Evolutionary conservation across 2,113 vertebrate genomes (phyloP).

Genomic region (Athene noctua): DNA sequence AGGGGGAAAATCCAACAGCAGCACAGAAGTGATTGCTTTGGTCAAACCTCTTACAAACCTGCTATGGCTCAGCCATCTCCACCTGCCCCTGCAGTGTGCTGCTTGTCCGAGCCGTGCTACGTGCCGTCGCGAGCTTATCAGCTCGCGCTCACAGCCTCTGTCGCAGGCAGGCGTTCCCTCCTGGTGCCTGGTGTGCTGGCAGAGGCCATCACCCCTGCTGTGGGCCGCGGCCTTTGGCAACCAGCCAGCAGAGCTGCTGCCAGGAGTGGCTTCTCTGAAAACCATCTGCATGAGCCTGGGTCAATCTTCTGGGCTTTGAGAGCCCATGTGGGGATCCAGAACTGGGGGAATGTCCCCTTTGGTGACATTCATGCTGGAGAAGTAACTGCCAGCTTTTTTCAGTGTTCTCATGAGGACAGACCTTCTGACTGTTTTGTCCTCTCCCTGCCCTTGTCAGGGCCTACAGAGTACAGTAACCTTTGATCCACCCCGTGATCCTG

Average conservation of each 20-base stretch:
- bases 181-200: neutral
- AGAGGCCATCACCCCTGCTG: neutral
- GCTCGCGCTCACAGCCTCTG: neutral
- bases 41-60: neutral
- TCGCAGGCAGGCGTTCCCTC: neutral
- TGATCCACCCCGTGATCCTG: fast-evolving
- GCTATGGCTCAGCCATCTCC: fast-evolving
- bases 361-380: neutral
- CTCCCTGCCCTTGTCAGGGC: neutral
- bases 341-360: neutral
- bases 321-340: neutral
- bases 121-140: neutral
- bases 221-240: neutral
- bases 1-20: neutral
- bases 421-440: neutral
- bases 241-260: neutral
- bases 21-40: neutral
- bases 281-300: neutral
- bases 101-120: fast-evolving
- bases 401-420: neutral
- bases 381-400: neutral
- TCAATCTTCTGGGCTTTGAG: neutral
- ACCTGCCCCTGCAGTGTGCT: neutral
- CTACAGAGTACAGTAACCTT: neutral
- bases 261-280: neutral